Evolutionary conservation across 2,113 vertebrate genomes (phyloP).

Genomic region (Phoenicopterus ruber): DNA sequence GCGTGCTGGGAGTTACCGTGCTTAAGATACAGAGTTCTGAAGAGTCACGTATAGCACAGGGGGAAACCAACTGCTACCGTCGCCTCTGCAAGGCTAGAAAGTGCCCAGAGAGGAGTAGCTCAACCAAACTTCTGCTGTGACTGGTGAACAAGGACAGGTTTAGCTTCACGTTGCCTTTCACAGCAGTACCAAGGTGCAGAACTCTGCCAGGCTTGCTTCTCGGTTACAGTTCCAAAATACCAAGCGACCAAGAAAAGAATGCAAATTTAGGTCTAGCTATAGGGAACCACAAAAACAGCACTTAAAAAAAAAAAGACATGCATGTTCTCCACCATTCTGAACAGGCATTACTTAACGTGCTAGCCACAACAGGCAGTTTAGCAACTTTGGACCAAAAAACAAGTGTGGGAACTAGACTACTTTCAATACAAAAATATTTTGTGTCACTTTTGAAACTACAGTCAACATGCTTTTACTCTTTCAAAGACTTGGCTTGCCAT

Average conservation of each 20-base stretch:
- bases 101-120: not conserved
- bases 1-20: not conserved
- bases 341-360: not conserved
- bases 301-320: not conserved
- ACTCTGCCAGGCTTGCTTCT: not conserved
- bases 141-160: not conserved
- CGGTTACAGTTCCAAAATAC: not conserved
- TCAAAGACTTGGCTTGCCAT: not conserved
- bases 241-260: not conserved
- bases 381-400: not conserved
- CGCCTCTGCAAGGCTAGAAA: not conserved
- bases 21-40: not conserved
- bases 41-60: not conserved
- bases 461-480: not conserved
- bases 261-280: no score
- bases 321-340: not conserved
- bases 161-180: not conserved
- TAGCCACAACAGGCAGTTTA: not conserved
- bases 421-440: not conserved
- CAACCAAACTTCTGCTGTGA: not conserved
- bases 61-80: not conserved
- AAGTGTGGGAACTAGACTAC: not conserved
- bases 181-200: not conserved
- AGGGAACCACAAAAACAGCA: not conserved
- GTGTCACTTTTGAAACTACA: not conserved